phyloP scores from a whole-genome alignment of 2,888 invertebrate species.

The Blastobasis lacticolella region DNA sequence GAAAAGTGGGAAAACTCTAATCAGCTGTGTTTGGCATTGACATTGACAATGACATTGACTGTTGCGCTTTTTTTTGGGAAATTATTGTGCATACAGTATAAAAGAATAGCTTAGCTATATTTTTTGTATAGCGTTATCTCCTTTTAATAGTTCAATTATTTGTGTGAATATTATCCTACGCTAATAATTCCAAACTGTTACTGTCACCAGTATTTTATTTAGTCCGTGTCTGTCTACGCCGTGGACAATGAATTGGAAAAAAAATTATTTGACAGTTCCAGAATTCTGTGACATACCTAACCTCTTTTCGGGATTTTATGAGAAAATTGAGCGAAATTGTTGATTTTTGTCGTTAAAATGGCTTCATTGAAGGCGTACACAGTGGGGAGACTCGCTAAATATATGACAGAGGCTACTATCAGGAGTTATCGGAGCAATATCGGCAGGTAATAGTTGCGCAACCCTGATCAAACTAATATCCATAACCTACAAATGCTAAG shows the following conservation, averaged over 20 bases:
- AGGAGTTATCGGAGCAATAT: slow-evolving; percentile 50
- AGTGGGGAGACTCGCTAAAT: slow-evolving; percentile 60
- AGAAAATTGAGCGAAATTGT: slow-evolving; percentile 20
- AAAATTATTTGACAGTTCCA: slow-evolving; percentile 14
- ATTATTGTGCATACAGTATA: too few relatives aligned
- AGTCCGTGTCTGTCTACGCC: too few relatives aligned
- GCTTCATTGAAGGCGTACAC: slow-evolving; percentile 67
- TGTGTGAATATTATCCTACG: too few relatives aligned
- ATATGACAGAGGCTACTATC: slow-evolving; percentile 60
- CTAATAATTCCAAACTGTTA: too few relatives aligned
- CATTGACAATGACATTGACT: slow-evolving; percentile 5
- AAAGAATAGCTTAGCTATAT: too few relatives aligned
- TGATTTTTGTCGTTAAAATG: slow-evolving; percentile 37
- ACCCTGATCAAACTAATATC: slow-evolving; percentile 24
- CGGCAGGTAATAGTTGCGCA: slow-evolving; percentile 71
- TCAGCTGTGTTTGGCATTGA: slow-evolving; percentile 11
- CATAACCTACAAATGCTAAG: slow-evolving; percentile 29
- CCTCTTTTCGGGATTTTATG: slow-evolving; percentile 25
- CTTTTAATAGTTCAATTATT: too few relatives aligned
- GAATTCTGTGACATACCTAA: slow-evolving; percentile 27
- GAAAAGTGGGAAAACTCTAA: slow-evolving; percentile 14
- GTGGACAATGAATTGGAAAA: too few relatives aligned
- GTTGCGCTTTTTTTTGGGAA: not conserved
- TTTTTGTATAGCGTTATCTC: too few relatives aligned
- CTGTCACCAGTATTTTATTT: too few relatives aligned